Evolutionary conservation across 2,797 vertebrate genomes (phyloP).

Genomic region (Mallotus villosus): DNA sequence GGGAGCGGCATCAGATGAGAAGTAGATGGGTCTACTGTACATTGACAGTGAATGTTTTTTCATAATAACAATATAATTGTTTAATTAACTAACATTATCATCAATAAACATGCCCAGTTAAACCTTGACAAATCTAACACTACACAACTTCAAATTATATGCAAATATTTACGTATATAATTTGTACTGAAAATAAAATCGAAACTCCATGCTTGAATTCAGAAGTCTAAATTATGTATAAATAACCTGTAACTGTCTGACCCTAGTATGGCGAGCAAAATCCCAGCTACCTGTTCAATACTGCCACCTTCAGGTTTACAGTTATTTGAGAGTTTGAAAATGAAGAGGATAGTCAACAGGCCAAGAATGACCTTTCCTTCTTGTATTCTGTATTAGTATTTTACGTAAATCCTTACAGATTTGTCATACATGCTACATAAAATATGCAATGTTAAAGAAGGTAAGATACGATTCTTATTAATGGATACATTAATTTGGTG

Average conservation of each 20-base stretch:
- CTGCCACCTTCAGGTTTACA: slow-evolving; percentile 65
- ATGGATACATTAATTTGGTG: too few species aligned
- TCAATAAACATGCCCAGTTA: not conserved
- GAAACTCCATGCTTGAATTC: not conserved
- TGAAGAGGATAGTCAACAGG: not conserved
- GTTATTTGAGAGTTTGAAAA: slow-evolving; percentile 28
- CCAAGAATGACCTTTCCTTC: too few species aligned
- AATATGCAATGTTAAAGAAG: too few species aligned
- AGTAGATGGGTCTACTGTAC: not conserved
- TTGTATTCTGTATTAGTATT: too few species aligned
- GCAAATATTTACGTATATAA: not conserved
- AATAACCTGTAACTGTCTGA: not conserved
- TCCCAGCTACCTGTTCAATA: slow-evolving; percentile 41
- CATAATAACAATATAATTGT: not conserved
- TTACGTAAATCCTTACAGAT: too few species aligned
- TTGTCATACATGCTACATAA: too few species aligned
- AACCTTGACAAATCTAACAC: not conserved
- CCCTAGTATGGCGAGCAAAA: not conserved
- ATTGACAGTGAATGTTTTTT: not conserved
- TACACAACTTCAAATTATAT: not conserved
- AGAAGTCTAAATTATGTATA: not conserved
- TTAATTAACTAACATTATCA: not conserved
- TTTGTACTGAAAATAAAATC: not conserved
- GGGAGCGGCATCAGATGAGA: not conserved
- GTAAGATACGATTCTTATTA: too few species aligned